Base-by-base conservation (phyloP, 2,797 vertebrate genomes). In the Crocodylus rhombifer region DNA sequence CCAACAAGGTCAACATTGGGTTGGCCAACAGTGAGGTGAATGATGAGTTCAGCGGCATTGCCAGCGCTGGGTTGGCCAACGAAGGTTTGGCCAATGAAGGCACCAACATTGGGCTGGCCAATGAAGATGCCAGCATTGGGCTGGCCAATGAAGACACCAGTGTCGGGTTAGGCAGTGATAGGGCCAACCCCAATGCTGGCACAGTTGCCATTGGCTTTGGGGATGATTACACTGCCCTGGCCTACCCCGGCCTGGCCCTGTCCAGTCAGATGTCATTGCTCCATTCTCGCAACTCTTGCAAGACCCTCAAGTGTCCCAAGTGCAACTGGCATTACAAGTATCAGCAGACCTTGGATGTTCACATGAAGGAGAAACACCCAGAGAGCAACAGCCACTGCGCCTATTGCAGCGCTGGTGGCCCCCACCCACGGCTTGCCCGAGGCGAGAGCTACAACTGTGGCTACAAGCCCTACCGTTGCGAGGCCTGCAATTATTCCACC, bases 321-420 rank as follows among this genome's bases (percentile, higher is more conserved):
- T 98, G 98, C 92, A 98, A 98, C 96, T 98, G 98, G 98, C 98
- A 97, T 89, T 98, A 98, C n/a, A 98, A 98, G 90, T 98, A 98
- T 94, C 97, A 97, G 94, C 97, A 97, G 85, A 98, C 98, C 7
- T 86, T 98, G 51, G 98, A 98, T 0, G 97, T 97, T 28, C 98
- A 98, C 91, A 97, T 98, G 96, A 93, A 97, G 73, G 97, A 98
- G 83, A 98, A 98, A 56, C 98, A 98, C 81, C 97, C 97, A 0
- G 97, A 97, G 60, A 97, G 95, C 91, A 96, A 97, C 86, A 97
- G 95, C 60, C 97, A 97, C 85, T 98, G 97, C n/a, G 96, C 95
- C 57, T 97, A 97, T 90, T 98, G 97, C 26, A 97, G 96, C 1
- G 95, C 96, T 0, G 97, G 97, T 0, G 96, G 97, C 0, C 97